Percentiles rank a stretch among this genome's conserved stretches.
Evolutionary conservation across 2,888 invertebrate genomes (phyloP).

Genomic region (Pycnomerus fuliginosus): DNA sequence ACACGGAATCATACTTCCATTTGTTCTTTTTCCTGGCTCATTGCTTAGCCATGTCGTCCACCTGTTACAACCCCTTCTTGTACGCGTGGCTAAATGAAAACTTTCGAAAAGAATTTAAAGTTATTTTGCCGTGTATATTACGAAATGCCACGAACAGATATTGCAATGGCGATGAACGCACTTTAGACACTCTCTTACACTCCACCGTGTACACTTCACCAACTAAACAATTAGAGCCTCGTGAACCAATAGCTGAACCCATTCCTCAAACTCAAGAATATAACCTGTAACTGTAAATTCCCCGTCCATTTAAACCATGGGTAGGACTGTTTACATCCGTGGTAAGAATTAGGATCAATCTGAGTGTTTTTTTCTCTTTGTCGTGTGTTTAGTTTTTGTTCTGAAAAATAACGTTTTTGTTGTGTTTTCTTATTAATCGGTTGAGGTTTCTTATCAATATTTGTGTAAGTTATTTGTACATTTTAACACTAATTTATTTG

Average conservation of each 20-base stretch:
- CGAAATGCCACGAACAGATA: constrained; percentile 36
- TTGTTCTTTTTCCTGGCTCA: constrained; percentile 86
- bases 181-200: constrained; percentile 44
- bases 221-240: constrained; percentile 42
- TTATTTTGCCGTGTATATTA: constrained; percentile 66
- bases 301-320: constrained; percentile 15
- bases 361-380: constrained; percentile 13
- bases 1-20: constrained; percentile 78
- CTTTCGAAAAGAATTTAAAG: constrained; percentile 86
- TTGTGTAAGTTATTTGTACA: neutral
- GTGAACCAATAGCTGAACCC: constrained; percentile 44
- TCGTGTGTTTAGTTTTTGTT: constrained; percentile 13
- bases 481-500: neutral
- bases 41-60: constrained; percentile 89
- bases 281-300: constrained; percentile 32
- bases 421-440: constrained; percentile 4
- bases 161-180: constrained; percentile 42
- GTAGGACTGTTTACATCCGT: constrained; percentile 15
- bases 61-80: constrained; percentile 91
- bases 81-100: constrained; percentile 97
- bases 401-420: constrained; percentile 4
- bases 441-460: neutral
- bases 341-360: constrained; percentile 21
- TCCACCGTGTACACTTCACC: constrained; percentile 41
- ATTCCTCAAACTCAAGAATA: constrained; percentile 39